These are phyloP conservation scores for Hucho hucho DNA, from an alignment of 2,113 vertebrate species.

Conservation along the genomic window DNA sequence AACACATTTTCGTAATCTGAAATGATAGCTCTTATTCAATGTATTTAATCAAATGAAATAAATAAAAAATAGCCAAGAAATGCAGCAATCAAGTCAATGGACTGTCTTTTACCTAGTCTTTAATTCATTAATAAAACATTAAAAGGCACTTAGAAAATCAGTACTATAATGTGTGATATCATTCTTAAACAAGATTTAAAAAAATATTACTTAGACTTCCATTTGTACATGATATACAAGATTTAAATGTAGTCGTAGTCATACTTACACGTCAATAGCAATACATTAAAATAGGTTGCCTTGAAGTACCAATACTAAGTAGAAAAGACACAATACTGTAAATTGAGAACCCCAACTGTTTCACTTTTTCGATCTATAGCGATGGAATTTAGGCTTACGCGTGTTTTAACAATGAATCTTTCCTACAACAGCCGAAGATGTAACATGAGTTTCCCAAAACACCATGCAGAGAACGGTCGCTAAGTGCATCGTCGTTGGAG, in stretches of 20 bases:
- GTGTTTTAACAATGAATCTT: too few species aligned
- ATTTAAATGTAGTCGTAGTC: neutral
- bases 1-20: slow-evolving; percentile 18
- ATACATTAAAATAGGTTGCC: neutral
- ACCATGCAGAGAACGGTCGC: too few species aligned
- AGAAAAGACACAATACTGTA: neutral
- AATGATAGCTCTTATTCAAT: slow-evolving; percentile 25
- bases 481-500: too few species aligned
- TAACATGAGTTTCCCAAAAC: too few species aligned
- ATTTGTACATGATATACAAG: neutral
- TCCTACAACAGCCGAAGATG: too few species aligned
- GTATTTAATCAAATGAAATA: slow-evolving; percentile 24
- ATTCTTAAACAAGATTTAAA: neutral
- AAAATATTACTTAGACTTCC: neutral
- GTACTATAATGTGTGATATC: neutral
- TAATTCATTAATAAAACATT: neutral
- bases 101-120: neutral
- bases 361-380: too few species aligned
- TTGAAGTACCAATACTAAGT: neutral
- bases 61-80: slow-evolving; percentile 5
- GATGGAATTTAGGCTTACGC: too few species aligned
- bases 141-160: slow-evolving; percentile 20
- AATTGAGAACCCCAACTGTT: neutral
- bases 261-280: neutral
- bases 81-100: slow-evolving; percentile 21